Evolutionary conservation across 2,797 vertebrate species (phyloP).

Genomic region (Dendrocincla fuliginosa): DNA sequence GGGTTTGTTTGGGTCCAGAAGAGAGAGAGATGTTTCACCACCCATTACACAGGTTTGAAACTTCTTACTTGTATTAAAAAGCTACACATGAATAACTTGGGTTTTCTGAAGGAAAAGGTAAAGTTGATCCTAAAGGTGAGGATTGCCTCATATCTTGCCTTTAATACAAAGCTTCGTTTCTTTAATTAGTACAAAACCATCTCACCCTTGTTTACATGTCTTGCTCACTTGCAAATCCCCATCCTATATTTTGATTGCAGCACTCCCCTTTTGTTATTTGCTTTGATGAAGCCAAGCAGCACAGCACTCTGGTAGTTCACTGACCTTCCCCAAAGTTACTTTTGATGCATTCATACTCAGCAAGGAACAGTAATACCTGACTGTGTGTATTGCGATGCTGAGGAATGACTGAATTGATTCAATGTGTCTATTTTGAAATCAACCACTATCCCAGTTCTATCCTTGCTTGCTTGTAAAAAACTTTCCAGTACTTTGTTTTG

Average conservation of each 20-base stretch:
- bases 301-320: neutral
- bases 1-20: neutral
- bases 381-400: neutral
- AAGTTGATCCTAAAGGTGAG: constrained; percentile 50
- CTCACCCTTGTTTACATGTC: neutral
- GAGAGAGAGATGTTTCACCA: neutral
- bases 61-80: neutral
- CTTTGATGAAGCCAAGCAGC: neutral
- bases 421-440: neutral
- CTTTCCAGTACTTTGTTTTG: neutral
- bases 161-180: neutral
- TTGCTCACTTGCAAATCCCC: neutral
- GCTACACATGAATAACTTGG: constrained; percentile 32
- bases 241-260: neutral
- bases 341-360: neutral
- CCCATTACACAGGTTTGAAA: neutral
- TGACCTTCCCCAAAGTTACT: neutral
- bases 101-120: constrained; percentile 73
- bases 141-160: neutral
- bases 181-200: neutral
- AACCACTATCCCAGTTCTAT: neutral
- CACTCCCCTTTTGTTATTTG: neutral
- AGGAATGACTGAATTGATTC: neutral
- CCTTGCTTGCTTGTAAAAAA: neutral
- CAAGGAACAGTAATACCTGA: neutral